Percentiles rank a stretch among this genome's conserved stretches.
phyloP scores from a whole-genome alignment of 2,888 invertebrate species.

The Biston betularia region DNA sequence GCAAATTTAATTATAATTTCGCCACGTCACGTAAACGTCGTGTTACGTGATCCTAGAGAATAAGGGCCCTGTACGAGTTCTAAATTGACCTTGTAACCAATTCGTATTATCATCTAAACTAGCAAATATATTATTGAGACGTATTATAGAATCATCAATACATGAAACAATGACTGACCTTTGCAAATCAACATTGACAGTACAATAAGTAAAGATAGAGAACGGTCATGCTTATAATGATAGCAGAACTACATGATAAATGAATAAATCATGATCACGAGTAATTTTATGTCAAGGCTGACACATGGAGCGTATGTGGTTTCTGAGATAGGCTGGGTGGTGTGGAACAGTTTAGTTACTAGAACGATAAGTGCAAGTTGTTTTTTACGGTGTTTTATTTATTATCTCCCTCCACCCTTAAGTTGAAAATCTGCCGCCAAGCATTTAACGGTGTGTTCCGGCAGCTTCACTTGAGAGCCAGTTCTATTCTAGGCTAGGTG shows the following conservation, averaged over 20 bases:
- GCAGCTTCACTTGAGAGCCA: too few relatives aligned
- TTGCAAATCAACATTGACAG: conserved; percentile 24
- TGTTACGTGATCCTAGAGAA: too few relatives aligned
- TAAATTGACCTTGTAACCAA: conserved; percentile 8
- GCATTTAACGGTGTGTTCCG: too few relatives aligned
- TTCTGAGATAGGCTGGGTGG: conserved; percentile 18
- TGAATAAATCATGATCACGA: conserved; percentile 53
- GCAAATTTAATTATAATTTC: too few relatives aligned
- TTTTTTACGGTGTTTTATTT: too few relatives aligned
- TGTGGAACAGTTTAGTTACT: conserved; percentile 6
- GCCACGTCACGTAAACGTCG: too few relatives aligned
- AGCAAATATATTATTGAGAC: background rate
- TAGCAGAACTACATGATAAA: conserved; percentile 52
- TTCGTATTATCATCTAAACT: background rate
- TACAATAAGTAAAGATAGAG: conserved; percentile 45
- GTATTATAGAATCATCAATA: conserved; percentile 2
- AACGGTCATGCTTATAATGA: conserved; percentile 49
- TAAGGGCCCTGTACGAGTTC: background rate
- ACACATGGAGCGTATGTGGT: conserved; percentile 35
- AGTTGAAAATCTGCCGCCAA: too few relatives aligned
- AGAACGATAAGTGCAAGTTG: background rate
- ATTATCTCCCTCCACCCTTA: too few relatives aligned
- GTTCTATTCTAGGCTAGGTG: too few relatives aligned
- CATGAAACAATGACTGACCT: conserved; percentile 13
- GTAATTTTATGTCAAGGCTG: conserved; percentile 63